Evolutionary conservation across 2,113 vertebrate genomes (phyloP), one percentile per base, ranked within the genome.

Genomic region (Epinephelus cyanopodus): DNA sequence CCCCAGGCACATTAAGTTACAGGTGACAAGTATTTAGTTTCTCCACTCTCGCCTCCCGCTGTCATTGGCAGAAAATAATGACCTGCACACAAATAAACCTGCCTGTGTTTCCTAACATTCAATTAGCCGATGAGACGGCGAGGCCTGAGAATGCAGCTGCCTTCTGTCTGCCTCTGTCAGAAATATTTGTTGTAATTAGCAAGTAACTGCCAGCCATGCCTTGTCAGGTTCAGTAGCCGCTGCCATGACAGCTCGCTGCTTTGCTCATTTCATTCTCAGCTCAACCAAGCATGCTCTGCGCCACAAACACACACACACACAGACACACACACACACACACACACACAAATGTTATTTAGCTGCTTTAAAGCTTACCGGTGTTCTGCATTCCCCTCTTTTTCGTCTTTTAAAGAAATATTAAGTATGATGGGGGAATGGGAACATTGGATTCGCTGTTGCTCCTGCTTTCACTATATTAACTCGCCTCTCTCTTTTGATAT

Each of bases 141-240:
- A 12, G 47, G 54, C 60, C 64, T 27, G 52, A 82, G 79, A 67
- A 52, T 70, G 54, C 78, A 67, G 67, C 75, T 21, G 7, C 68
- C n/a, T 47, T 64, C 37, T 58, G 23, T 72, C 66, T 50, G 57
- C 27, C 78, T 75, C 39, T 53, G 67, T 86, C 85, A 83, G 77
- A 87, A 87, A 77, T 85, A 78, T 90, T 88, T 88, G 68, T 82
- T 86, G 29, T 70, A 90, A 90, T 90, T 83, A 90, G 83, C 50
- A 74, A 79, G 79, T 79, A 72, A 86, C 67, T 86, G 81, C 75
- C 82, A 80, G 70, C 72, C 63, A 74, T 65, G 85, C 68, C 78
- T 78, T 33, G 54, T 81, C 79, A 73, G 73, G 58, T 72, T 74
- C 69, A 74, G 23, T 23, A 52, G 65, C 63, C 68, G 79, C 64